phyloP scores from a whole-genome alignment of 2,797 vertebrate genomes.

The Xenopus petersii region DNA sequence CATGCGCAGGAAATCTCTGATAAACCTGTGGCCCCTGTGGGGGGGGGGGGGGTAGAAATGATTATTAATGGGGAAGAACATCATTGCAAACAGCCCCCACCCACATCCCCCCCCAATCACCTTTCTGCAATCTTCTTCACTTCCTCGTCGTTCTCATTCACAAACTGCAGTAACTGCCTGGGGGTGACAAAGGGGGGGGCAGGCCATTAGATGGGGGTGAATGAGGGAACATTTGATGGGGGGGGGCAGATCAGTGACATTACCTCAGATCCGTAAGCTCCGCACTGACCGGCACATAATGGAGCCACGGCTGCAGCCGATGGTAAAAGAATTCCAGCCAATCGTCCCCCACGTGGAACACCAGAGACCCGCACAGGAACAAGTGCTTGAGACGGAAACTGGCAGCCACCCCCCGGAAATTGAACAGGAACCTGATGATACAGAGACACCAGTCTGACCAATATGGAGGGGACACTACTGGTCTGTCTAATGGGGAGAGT shows the following conservation, averaged over 20 bases:
- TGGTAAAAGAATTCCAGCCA: conserved; percentile 97
- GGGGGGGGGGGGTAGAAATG: background rate
- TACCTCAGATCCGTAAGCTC: conserved; percentile 91
- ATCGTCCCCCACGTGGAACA: conserved; percentile 91
- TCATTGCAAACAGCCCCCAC: background rate
- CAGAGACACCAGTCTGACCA: background rate
- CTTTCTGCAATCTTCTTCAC: conserved; percentile 83
- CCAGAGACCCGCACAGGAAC: conserved; percentile 90
- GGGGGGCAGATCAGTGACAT: background rate
- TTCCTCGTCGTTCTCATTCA: conserved; percentile 82
- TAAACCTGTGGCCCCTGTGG: conserved; percentile 83
- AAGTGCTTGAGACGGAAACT: conserved; percentile 97
- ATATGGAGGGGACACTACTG: background rate
- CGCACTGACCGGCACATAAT: conserved; percentile 87
- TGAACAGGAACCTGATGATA: conserved; percentile 86
- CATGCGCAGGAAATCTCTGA: conserved; percentile 83
- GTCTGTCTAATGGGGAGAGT: too few relatives aligned
- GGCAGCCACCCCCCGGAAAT: conserved; percentile 94
- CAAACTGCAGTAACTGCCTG: conserved; percentile 88
- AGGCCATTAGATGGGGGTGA: too few relatives aligned
- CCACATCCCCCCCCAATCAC: conserved; percentile 54
- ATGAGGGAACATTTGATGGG: too few relatives aligned
- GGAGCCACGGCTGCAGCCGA: conserved; percentile 91
- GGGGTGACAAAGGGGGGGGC: background rate
- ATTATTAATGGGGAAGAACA: background rate